These are phyloP conservation scores for Solenopsis invicta DNA, from an alignment of 1,140 invertebrate species.

Conservation along the genomic window DNA sequence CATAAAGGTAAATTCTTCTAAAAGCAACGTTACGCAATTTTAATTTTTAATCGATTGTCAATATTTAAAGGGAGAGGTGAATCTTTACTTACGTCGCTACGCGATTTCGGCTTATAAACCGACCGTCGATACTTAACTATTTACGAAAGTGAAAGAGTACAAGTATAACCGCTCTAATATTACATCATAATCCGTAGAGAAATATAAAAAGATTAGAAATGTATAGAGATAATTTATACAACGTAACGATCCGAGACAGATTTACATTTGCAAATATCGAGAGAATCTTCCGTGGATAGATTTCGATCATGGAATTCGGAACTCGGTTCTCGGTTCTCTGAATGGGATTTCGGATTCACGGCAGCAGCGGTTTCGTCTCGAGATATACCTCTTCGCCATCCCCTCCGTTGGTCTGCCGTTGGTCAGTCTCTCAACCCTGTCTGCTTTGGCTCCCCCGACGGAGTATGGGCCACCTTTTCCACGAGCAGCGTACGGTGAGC, in stretches of 20 bases:
- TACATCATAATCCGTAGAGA: not conserved
- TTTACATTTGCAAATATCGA: not conserved
- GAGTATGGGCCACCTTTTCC: slow-evolving; percentile 61
- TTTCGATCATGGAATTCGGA: slow-evolving; percentile 39
- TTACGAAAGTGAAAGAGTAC: not conserved
- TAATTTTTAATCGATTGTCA: slow-evolving; percentile 46
- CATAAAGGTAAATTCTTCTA: slow-evolving; percentile 35
- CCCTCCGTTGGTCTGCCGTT: not conserved
- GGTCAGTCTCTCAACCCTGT: not conserved
- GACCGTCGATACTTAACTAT: slow-evolving; percentile 11
- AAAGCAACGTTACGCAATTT: slow-evolving; percentile 19
- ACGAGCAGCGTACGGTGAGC: slow-evolving; percentile 42
- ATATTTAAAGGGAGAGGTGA: slow-evolving; percentile 22
- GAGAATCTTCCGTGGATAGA: not conserved
- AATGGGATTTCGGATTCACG: slow-evolving; percentile 54
- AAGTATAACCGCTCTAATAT: slow-evolving; percentile 4
- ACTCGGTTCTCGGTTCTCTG: slow-evolving; percentile 45
- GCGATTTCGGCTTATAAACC: slow-evolving; percentile 25
- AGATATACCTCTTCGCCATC: not conserved
- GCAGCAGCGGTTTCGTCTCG: slow-evolving; percentile 37
- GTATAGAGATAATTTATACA: not conserved
- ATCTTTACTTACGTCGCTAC: slow-evolving; percentile 13
- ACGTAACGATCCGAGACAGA: not conserved
- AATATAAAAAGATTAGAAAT: not conserved
- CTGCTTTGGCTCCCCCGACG: slow-evolving; percentile 4